phyloP scores from a whole-genome alignment of 1,140 invertebrate genomes.

The Piezodorus guildinii region DNA sequence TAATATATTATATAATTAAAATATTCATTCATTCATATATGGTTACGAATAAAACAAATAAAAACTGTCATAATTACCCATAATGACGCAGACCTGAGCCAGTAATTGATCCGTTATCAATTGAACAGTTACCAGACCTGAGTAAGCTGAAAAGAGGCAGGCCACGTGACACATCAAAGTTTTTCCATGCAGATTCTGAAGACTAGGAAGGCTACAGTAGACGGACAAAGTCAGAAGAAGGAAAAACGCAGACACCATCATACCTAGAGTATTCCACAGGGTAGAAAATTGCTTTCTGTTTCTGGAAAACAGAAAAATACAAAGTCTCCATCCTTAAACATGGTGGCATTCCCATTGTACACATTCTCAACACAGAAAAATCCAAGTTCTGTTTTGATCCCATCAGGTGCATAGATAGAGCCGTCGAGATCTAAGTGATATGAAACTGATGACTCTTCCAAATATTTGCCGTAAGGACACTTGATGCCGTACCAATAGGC shows the following conservation, averaged over 20 bases:
- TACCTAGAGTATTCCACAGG: slow-evolving; percentile 27
- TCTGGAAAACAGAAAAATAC: slow-evolving; percentile 23
- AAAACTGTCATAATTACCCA: slow-evolving; percentile 5
- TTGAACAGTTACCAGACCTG: slow-evolving; percentile 38
- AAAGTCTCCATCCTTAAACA: neutral
- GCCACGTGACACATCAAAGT: slow-evolving; percentile 54
- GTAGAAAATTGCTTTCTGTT: neutral
- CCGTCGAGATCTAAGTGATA: slow-evolving; percentile 5
- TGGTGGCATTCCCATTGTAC: neutral
- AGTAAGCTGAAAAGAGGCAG: slow-evolving; percentile 47
- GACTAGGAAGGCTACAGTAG: slow-evolving; percentile 46
- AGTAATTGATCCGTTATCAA: slow-evolving; percentile 7
- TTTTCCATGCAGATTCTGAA: slow-evolving; percentile 56
- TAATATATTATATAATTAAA: too few species aligned
- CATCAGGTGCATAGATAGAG: neutral
- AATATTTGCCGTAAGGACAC: neutral
- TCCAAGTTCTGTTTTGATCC: neutral
- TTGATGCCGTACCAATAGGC: neutral
- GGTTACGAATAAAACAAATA: neutral
- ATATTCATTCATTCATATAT: too few species aligned
- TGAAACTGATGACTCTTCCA: neutral
- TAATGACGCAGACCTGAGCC: neutral
- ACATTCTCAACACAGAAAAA: slow-evolving; percentile 21
- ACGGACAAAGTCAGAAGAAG: slow-evolving; percentile 49
- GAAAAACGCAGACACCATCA: slow-evolving; percentile 44